Evolutionary conservation across 2,888 invertebrate species (phyloP).

Genomic region (Dasysyrphus albostriatus): DNA sequence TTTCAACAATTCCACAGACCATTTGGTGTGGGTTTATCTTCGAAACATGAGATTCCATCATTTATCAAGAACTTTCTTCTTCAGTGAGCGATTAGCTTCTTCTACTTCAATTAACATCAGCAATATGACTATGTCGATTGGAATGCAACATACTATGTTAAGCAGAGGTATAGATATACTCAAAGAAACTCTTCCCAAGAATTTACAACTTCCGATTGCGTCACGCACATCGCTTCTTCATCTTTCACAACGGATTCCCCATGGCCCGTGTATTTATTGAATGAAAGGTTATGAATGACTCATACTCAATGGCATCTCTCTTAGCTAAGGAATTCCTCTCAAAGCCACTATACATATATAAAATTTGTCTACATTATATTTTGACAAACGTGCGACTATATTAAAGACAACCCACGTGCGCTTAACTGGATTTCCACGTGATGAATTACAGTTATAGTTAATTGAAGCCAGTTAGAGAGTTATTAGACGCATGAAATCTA

Average conservation of each 20-base stretch:
- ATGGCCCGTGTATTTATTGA: background rate
- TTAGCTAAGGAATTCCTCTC: constrained; percentile 12
- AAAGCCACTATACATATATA: constrained; percentile 10
- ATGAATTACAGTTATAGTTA: constrained; percentile 42
- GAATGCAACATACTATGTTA: constrained; percentile 7
- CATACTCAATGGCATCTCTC: constrained; percentile 22
- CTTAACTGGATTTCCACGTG: background rate
- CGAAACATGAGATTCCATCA: background rate
- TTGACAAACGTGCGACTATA: background rate
- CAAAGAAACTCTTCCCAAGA: constrained; percentile 30
- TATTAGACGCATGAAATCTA: constrained; percentile 4
- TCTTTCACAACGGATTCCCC: constrained; percentile 29
- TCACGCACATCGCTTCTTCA: constrained; percentile 20
- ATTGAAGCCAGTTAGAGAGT: background rate
- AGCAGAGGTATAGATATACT: background rate
- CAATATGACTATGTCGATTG: constrained; percentile 19
- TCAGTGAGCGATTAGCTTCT: constrained; percentile 1
- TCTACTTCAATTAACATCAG: background rate
- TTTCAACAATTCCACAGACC: background rate
- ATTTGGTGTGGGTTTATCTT: background rate
- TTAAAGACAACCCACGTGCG: constrained; percentile 21
- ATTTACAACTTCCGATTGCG: constrained; percentile 21
- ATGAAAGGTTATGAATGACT: constrained; percentile 19
- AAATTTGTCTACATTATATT: background rate
- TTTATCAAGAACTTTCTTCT: constrained; percentile 19